Evolutionary conservation across 2,113 vertebrate genomes (phyloP), one percentile per base, ranked within the genome.

Genomic region (Charina bottae): DNA sequence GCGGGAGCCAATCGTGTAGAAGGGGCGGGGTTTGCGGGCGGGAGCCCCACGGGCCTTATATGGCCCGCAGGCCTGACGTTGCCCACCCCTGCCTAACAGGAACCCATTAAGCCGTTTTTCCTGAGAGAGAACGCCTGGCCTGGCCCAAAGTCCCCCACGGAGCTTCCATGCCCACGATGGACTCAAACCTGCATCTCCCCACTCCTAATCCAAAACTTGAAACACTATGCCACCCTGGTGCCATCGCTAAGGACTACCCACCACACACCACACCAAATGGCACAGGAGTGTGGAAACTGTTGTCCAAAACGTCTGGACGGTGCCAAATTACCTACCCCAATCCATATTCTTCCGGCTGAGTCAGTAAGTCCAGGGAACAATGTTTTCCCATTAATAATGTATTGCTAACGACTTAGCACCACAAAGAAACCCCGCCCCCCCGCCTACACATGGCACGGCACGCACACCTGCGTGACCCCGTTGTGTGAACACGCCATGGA

Each of bases 341-440:
- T 12, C 33, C 9, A 1, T 1, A 26, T 17, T 46, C 37, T 19
- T 64, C 88, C 12, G n/a, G n/a, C 86, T 54, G 54, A 55, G 94
- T 1, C 91, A 58, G 89, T 94, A 3, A 56, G 55, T 56, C 55
- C 92, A n/a, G 87, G 58, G 83, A 15, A 42, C 92, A 96, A 92
- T 92, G 89, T 1, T 96, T 96, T 95, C 93, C 26, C 91, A 94
- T 97, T 17, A 96, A 96, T 93, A 96, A 95, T 93, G 94, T 59
- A 96, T 96, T 90, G 33, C 26, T 86, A 90, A 33, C 93, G 92
- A 93, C 56, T 90, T 87, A 94, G 60, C 93, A 93, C 49, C 88
- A 92, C 93, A 56, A 92, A 92, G 93, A 6, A 89, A 89, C 24
- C 28, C 90, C n/a, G n/a, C n/a, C 89, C 37, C 23, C 56, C 21